phyloP scores from a whole-genome alignment of 2,113 vertebrate genomes.

The Chinchilla lanigera region DNA sequence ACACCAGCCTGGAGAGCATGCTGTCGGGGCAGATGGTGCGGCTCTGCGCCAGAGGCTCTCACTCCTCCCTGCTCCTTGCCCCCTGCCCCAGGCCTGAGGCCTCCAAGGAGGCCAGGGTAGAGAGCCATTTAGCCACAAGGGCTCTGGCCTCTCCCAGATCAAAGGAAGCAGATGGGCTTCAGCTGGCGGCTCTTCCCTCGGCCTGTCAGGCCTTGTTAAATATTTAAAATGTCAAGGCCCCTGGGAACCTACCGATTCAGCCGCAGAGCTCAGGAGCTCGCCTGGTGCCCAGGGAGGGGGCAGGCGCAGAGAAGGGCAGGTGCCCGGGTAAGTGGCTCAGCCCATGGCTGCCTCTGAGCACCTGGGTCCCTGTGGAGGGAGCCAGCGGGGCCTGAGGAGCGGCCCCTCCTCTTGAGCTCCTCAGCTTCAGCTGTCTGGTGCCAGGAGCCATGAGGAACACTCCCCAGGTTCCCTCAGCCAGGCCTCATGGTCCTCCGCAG shows the following conservation, averaged over 20 bases:
- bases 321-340: constrained; percentile 37
- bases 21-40: constrained; percentile 30
- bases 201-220: constrained; percentile 81
- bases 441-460: not conserved
- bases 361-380: not conserved
- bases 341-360: not conserved
- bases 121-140: constrained; percentile 61
- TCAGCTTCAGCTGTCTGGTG: not conserved
- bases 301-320: constrained; percentile 30
- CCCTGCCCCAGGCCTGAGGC: not conserved
- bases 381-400: not conserved
- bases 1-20: not conserved
- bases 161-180: constrained; percentile 78
- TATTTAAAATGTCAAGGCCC: constrained; percentile 84
- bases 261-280: not conserved
- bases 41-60: not conserved
- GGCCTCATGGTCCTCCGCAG: not conserved
- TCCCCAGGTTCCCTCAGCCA: not conserved
- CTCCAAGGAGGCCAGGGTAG: not conserved
- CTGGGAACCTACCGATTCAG: constrained; percentile 71
- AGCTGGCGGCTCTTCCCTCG: constrained; percentile 60
- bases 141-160: constrained; percentile 75
- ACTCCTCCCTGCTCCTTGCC: constrained; percentile 5
- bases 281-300: constrained; percentile 28
- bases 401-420: not conserved